Conservation (phyloP, 2,888 invertebrate genomes). For the Drosophila stalkeri region DNA sequence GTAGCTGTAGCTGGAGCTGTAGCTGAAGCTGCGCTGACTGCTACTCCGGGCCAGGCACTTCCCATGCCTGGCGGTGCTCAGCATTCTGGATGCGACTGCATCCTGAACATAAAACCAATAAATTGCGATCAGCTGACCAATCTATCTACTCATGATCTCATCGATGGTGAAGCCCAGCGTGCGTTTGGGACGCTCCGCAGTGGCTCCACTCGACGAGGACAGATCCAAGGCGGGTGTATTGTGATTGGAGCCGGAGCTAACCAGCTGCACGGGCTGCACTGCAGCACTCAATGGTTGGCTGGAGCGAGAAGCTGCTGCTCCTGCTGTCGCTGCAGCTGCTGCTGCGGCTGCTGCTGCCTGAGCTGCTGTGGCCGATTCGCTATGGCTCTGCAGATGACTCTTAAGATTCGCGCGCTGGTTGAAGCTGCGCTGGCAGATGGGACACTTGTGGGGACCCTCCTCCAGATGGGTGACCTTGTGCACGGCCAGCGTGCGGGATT, state of each 20-base stretch:
- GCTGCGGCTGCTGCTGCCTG: slow-evolving; percentile 27
- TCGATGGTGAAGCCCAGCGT: slow-evolving; percentile 93
- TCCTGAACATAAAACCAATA: slow-evolving; percentile 59
- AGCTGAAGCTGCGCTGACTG: slow-evolving; percentile 15
- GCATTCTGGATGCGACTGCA: slow-evolving; percentile 30
- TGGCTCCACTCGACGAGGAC: slow-evolving; percentile 85
- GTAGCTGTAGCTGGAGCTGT: not conserved
- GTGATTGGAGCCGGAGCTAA: slow-evolving; percentile 24
- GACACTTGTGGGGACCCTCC: slow-evolving; percentile 96
- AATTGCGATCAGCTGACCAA: slow-evolving; percentile 15
- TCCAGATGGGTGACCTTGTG: slow-evolving; percentile 97
- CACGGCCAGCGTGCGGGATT: slow-evolving; percentile 97
- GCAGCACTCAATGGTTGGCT: slow-evolving; percentile 62
- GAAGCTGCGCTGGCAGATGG: slow-evolving; percentile 94
- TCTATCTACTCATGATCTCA: slow-evolving; percentile 94
- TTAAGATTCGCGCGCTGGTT: slow-evolving; percentile 97
- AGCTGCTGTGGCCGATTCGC: slow-evolving; percentile 77
- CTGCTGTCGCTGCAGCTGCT: slow-evolving; percentile 10
- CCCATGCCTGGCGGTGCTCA: slow-evolving; percentile 75
- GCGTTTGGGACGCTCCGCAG: slow-evolving; percentile 85
- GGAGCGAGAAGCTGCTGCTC: slow-evolving; percentile 37
- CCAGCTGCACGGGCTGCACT: slow-evolving; percentile 65
- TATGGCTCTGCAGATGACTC: slow-evolving; percentile 94
- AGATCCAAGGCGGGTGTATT: slow-evolving; percentile 86
- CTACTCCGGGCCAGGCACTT: slow-evolving; percentile 68